Conservation (phyloP, 2,888 invertebrate species). For the Laspeyria flexula region DNA sequence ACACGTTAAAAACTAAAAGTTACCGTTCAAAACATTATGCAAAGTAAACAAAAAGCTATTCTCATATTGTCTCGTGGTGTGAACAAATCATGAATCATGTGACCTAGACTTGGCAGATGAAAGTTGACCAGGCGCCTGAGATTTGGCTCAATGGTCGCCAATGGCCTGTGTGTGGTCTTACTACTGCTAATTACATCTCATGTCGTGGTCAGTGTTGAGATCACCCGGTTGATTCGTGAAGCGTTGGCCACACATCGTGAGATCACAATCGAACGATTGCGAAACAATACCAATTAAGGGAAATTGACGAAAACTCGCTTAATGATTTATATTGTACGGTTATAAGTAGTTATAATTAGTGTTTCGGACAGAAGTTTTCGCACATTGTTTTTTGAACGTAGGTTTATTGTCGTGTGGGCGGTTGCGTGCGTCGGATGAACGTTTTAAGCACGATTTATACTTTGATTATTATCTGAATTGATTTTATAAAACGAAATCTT, state of each 20-base stretch:
- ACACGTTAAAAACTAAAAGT: no score
- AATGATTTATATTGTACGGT: slow-evolving; percentile 64
- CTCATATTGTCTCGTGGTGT: slow-evolving; percentile 21
- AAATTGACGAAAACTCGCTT: slow-evolving; percentile 69
- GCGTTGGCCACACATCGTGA: slow-evolving; percentile 57
- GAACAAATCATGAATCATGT: slow-evolving; percentile 62
- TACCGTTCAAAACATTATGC: no score
- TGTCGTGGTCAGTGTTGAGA: slow-evolving; percentile 62
- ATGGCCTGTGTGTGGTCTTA: slow-evolving; percentile 69
- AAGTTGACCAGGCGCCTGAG: slow-evolving; percentile 58
- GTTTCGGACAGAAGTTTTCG: slow-evolving; percentile 34
- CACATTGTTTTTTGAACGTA: slow-evolving; percentile 38
- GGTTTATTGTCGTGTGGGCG: slow-evolving; percentile 23
- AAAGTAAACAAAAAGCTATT: no score
- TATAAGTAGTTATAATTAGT: no score
- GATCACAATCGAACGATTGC: slow-evolving; percentile 68
- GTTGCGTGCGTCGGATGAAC: slow-evolving; percentile 20
- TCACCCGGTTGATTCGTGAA: slow-evolving; percentile 66
- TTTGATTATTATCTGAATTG: slow-evolving; percentile 14
- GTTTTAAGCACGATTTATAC: slow-evolving; percentile 15
- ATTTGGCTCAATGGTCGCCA: slow-evolving; percentile 50
- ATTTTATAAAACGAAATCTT: slow-evolving; percentile 1
- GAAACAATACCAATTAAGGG: slow-evolving; percentile 76
- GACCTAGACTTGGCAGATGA: slow-evolving; percentile 65
- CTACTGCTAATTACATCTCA: slow-evolving; percentile 63